phyloP scores from a whole-genome alignment of 2,113 vertebrate species.

The Colinus virginianus region DNA sequence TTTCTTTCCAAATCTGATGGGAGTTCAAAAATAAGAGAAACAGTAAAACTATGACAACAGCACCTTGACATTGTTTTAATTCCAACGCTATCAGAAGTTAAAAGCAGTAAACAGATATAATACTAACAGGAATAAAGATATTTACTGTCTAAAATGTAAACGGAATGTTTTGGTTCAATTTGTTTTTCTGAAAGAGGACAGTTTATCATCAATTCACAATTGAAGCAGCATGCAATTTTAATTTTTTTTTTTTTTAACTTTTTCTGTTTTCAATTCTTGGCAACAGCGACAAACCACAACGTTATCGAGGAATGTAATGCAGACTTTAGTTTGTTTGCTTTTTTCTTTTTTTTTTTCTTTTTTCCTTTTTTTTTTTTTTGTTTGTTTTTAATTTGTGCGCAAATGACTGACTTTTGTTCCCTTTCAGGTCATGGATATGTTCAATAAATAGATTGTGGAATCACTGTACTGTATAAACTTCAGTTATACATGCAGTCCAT shows the following conservation, averaged over 20 bases:
- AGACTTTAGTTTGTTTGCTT: constrained; percentile 74
- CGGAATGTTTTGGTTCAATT: constrained; percentile 96
- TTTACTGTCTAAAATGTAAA: constrained; percentile 98
- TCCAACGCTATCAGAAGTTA: constrained; percentile 98
- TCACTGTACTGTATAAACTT: constrained; percentile 99
- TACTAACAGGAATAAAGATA: constrained; percentile 95
- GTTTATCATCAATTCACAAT: constrained; percentile 97
- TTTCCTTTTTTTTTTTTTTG: constrained; percentile 22
- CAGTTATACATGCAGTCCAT: constrained; percentile 99
- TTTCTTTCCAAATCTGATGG: constrained; percentile 82
- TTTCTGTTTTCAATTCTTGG: constrained; percentile 96
- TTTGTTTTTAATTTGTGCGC: constrained; percentile 89
- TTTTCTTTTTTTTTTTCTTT: constrained; percentile 35
- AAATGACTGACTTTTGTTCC: constrained; percentile 91
- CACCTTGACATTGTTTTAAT: constrained; percentile 99
- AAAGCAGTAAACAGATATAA: constrained; percentile 99
- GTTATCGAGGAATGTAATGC: constrained; percentile 96
- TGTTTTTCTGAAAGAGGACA: constrained; percentile 93
- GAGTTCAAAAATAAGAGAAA: constrained; percentile 86
- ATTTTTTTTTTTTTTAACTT: constrained; percentile 83
- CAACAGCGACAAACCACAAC: constrained; percentile 99
- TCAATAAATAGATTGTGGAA: constrained; percentile 99
- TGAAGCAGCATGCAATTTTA: constrained; percentile 99
- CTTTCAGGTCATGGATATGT: constrained; percentile 99
- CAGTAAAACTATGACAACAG: constrained; percentile 99